phyloP scores from a whole-genome alignment of 2,888 invertebrate genomes.

The Lochmaea capreae region DNA sequence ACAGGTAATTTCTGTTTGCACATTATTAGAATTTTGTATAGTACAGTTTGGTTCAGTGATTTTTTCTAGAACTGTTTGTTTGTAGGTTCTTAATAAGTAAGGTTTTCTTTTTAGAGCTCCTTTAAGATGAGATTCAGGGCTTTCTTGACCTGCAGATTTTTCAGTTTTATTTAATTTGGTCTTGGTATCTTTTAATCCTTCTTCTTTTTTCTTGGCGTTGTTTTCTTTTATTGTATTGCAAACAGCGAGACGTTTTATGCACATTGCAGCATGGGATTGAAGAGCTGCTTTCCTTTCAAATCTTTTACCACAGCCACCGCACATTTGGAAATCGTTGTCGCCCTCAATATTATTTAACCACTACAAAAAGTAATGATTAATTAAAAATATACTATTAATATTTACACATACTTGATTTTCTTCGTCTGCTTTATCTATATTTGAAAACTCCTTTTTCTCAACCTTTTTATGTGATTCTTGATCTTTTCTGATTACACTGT shows the following conservation, averaged over 20 bases:
- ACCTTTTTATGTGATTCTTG: slow-evolving; percentile 70
- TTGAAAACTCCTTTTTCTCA: slow-evolving; percentile 61
- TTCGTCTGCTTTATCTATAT: slow-evolving; percentile 67
- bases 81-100: slow-evolving; percentile 43
- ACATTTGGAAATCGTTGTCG: slow-evolving; percentile 72
- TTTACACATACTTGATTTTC: slow-evolving; percentile 69
- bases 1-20: slow-evolving; percentile 6
- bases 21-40: slow-evolving; percentile 35
- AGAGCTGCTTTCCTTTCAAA: slow-evolving; percentile 81
- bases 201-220: slow-evolving; percentile 50
- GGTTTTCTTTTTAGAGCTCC: slow-evolving; percentile 52
- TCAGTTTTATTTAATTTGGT: slow-evolving; percentile 29
- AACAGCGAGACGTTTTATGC: slow-evolving; percentile 69
- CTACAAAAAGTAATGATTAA: slow-evolving; percentile 60
- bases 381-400: no score
- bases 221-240: slow-evolving; percentile 62
- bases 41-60: not conserved
- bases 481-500: slow-evolving; percentile 73
- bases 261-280: slow-evolving; percentile 77
- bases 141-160: slow-evolving; percentile 12
- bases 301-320: slow-evolving; percentile 77
- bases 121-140: slow-evolving; percentile 36
- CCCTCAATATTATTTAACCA: slow-evolving; percentile 77
- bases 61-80: slow-evolving; percentile 11
- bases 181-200: slow-evolving; percentile 43